phyloP scores from a whole-genome alignment of 2,888 invertebrate species.

The Balanococcus diminutus region DNA sequence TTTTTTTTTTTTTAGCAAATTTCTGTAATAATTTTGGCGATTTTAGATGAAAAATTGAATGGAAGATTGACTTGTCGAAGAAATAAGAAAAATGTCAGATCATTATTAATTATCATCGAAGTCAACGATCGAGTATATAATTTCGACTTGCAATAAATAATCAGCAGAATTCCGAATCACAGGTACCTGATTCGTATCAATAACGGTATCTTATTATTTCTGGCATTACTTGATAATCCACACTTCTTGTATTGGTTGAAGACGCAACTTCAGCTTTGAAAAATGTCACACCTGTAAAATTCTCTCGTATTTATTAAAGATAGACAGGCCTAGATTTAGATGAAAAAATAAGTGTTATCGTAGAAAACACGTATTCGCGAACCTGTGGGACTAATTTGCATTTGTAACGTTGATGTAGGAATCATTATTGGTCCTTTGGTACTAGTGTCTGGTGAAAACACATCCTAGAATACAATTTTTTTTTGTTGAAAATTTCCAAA shows the following conservation, averaged over 20 bases:
- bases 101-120: constrained; percentile 72
- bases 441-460: constrained; percentile 35
- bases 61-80: constrained; percentile 78
- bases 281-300: constrained; percentile 37
- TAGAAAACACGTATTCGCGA: background rate
- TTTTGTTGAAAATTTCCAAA: background rate
- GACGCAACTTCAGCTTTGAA: constrained; percentile 31
- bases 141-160: constrained; percentile 51
- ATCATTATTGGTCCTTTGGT: background rate
- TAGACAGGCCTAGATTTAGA: too few relatives aligned
- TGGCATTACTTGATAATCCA: background rate
- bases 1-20: background rate
- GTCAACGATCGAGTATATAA: constrained; percentile 56
- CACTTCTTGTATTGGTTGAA: background rate
- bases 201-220: constrained; percentile 23
- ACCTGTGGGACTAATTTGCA: constrained; percentile 56
- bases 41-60: constrained; percentile 58
- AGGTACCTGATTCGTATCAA: background rate
- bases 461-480: constrained; percentile 50
- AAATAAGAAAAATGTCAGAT: constrained; percentile 75
- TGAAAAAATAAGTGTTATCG: too few relatives aligned
- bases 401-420: constrained; percentile 31
- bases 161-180: background rate
- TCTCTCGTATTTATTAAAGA: background rate
- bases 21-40: background rate